phyloP scores from a whole-genome alignment of 2,888 invertebrate genomes.

The Diaprepes abbreviatus region DNA sequence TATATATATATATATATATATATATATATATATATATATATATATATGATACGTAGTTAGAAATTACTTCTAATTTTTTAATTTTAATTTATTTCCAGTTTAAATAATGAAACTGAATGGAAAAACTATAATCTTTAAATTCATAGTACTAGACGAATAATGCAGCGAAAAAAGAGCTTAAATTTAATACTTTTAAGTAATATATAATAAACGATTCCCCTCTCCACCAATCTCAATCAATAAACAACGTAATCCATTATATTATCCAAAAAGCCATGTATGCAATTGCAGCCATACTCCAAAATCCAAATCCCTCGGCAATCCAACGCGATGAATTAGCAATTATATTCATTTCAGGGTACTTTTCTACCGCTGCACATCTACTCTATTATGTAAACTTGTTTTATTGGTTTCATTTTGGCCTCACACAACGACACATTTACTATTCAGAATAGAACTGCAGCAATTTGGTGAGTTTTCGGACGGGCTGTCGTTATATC shows the following conservation, averaged over 20 bases:
- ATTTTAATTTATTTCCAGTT: no score
- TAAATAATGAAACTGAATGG: no score
- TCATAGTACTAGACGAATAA: no score
- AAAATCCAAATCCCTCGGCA: slow-evolving; percentile 21
- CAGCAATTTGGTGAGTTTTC: slow-evolving; percentile 33
- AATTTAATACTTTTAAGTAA: no score
- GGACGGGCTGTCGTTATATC: not conserved
- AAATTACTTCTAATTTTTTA: no score
- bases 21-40: no score
- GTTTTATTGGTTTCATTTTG: slow-evolving; percentile 49
- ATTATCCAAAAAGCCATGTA: slow-evolving; percentile 8
- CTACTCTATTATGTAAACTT: slow-evolving; percentile 50
- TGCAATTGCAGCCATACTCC: slow-evolving; percentile 12
- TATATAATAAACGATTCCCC: not conserved
- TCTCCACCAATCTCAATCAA: not conserved
- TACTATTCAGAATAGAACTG: slow-evolving; percentile 36
- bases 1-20: no score
- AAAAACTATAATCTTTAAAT: no score
- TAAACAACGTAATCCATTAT: slow-evolving; percentile 13
- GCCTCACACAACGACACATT: slow-evolving; percentile 47
- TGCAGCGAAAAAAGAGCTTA: no score
- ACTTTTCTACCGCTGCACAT: slow-evolving; percentile 44
- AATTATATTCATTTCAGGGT: slow-evolving; percentile 46
- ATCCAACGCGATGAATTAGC: slow-evolving; percentile 41
- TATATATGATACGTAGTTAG: no score